Percentiles rank a stretch among this genome's conserved stretches.
These are phyloP conservation scores for Ptycholaimellus sp. DNA, from an alignment of 2,888 invertebrate genomes.

Conservation along the genomic window DNA sequence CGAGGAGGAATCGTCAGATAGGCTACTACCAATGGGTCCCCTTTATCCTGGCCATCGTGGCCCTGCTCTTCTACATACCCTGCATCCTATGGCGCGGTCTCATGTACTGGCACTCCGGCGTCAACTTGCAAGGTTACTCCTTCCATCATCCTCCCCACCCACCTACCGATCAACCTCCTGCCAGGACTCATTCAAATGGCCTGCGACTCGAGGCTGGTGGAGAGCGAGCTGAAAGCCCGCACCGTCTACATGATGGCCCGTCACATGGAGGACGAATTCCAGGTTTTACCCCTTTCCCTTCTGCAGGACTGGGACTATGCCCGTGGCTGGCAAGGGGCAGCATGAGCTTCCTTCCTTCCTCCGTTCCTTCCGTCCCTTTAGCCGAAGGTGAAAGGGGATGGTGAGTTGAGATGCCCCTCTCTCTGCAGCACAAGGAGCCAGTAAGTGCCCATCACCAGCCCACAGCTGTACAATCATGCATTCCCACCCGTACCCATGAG, in stretches of 20 bases:
- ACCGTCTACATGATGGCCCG: conserved; percentile 26
- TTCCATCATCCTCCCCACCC: background rate
- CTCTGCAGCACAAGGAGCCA: too few relatives aligned
- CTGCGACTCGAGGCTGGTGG: conserved; percentile 24
- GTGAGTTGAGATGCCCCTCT: too few relatives aligned
- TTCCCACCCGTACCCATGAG: too few relatives aligned
- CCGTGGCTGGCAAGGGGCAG: too few relatives aligned
- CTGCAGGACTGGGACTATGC: too few relatives aligned
- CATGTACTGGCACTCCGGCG: conserved; percentile 25
- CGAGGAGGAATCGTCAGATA: conserved; percentile 24
- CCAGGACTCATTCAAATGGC: conserved; percentile 26
- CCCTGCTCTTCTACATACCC: conserved; percentile 24
- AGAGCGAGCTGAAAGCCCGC: conserved; percentile 21
- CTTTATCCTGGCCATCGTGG: conserved; percentile 25
- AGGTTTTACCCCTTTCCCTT: conserved; percentile 8
- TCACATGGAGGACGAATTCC: conserved; percentile 26
- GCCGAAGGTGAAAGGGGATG: too few relatives aligned
- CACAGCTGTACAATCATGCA: too few relatives aligned
- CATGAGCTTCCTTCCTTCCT: too few relatives aligned
- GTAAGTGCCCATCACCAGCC: too few relatives aligned
- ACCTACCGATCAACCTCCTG: conserved; percentile 23
- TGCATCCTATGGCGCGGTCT: conserved; percentile 25
- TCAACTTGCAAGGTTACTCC: background rate
- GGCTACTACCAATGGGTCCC: conserved; percentile 25
- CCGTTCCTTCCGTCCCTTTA: too few relatives aligned